Percentiles rank a stretch among this genome's conserved stretches.
These are phyloP conservation scores for Aldabrachelys gigantea DNA, from an alignment of 2,113 vertebrate species.

Conservation along the genomic window DNA sequence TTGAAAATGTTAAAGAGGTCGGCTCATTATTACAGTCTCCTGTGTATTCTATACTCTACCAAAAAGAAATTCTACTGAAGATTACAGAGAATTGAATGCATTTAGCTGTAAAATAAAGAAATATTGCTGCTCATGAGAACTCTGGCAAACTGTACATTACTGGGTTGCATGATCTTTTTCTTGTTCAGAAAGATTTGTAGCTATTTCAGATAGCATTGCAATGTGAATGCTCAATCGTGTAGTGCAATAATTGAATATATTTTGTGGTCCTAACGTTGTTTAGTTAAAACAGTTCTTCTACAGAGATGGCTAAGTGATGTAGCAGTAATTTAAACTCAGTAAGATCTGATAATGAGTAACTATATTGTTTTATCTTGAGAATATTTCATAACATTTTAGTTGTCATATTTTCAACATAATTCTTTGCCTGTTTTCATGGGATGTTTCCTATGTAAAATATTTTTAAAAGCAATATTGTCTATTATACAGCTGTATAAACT, in stretches of 20 bases:
- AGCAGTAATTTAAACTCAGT: background rate
- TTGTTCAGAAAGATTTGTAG: background rate
- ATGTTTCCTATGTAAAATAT: background rate
- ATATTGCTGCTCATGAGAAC: background rate
- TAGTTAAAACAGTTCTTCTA: background rate
- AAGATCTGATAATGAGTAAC: background rate
- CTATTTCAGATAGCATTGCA: background rate
- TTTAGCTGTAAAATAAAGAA: background rate
- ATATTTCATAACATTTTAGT: background rate
- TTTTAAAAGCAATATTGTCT: background rate
- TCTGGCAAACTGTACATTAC: background rate
- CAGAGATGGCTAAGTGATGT: background rate
- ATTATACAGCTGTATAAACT: background rate
- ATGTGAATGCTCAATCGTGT: background rate
- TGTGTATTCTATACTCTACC: background rate
- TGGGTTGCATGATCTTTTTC: background rate
- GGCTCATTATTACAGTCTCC: background rate
- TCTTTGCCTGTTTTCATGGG: background rate
- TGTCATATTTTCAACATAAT: background rate
- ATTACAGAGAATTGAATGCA: background rate
- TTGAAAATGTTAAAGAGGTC: background rate
- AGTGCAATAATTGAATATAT: background rate
- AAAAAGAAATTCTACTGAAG: background rate
- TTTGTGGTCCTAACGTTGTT: background rate
- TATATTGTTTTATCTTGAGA: background rate